Conservation (phyloP, 1,140 invertebrate genomes). For the Sitobion miscanthi region DNA sequence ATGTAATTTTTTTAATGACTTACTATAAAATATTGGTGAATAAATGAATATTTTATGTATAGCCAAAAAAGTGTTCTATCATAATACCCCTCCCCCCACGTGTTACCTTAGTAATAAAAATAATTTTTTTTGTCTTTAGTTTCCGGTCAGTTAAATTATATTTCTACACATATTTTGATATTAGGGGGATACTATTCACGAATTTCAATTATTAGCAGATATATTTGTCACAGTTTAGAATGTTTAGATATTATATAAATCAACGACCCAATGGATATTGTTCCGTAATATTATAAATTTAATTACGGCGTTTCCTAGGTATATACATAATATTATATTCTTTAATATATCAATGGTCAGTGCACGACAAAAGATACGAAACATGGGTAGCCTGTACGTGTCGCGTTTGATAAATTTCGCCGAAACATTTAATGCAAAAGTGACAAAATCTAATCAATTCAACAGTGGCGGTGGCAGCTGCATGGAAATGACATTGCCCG, state of each 20-base stretch:
- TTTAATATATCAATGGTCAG: not conserved
- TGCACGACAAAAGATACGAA: not conserved
- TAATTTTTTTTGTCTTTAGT: not conserved
- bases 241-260: not conserved
- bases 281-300: not conserved
- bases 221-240: not conserved
- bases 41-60: not conserved
- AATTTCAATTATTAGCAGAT: not conserved
- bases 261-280: not conserved
- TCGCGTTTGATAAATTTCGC: not conserved
- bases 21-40: not conserved
- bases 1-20: not conserved
- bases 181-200: not conserved
- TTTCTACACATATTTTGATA: not conserved
- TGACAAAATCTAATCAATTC: not conserved
- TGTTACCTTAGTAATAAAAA: not conserved
- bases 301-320: not conserved
- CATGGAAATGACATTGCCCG: conserved; percentile 17
- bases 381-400: not conserved
- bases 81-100: too few relatives aligned
- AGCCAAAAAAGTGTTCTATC: not conserved
- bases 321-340: not conserved
- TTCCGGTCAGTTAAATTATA: not conserved
- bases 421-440: not conserved
- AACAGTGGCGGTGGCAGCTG: too few relatives aligned